These are phyloP conservation scores for Kryphioiulus occultus DNA, from an alignment of 2,888 invertebrate species.

Conservation along the genomic window DNA sequence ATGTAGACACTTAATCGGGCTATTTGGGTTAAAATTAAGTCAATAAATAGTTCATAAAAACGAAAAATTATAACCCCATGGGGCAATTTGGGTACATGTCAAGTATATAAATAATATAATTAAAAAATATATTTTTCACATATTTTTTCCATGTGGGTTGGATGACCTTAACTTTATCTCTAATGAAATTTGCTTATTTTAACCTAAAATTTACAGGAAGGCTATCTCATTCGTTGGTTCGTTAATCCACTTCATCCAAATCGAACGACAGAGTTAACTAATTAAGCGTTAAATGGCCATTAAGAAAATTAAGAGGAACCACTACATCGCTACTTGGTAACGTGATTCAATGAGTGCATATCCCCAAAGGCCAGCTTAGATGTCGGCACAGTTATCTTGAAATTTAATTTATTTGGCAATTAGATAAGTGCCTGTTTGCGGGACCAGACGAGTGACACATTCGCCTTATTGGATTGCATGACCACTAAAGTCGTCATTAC, in stretches of 20 bases:
- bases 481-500: not conserved
- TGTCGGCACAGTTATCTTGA: not conserved
- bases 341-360: not conserved
- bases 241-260: not conserved
- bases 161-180: too few relatives aligned
- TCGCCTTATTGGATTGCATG: not conserved
- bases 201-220: too few relatives aligned
- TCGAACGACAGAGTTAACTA: not conserved
- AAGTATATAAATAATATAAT: too few relatives aligned
- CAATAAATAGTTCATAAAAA: too few relatives aligned
- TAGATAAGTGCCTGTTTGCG: not conserved
- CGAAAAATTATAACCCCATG: too few relatives aligned
- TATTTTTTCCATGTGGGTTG: too few relatives aligned
- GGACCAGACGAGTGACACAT: not conserved
- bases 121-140: too few relatives aligned
- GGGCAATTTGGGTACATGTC: too few relatives aligned
- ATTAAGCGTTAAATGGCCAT: not conserved
- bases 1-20: too few relatives aligned
- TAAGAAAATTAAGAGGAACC: not conserved
- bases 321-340: not conserved
- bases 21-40: too few relatives aligned
- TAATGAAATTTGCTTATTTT: too few relatives aligned
- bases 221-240: not conserved
- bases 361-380: not conserved
- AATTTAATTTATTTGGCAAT: slow-evolving; percentile 10